These are phyloP conservation scores for Eidolon dupreanum DNA, from an alignment of 2,797 vertebrate species.

Conservation along the genomic window DNA sequence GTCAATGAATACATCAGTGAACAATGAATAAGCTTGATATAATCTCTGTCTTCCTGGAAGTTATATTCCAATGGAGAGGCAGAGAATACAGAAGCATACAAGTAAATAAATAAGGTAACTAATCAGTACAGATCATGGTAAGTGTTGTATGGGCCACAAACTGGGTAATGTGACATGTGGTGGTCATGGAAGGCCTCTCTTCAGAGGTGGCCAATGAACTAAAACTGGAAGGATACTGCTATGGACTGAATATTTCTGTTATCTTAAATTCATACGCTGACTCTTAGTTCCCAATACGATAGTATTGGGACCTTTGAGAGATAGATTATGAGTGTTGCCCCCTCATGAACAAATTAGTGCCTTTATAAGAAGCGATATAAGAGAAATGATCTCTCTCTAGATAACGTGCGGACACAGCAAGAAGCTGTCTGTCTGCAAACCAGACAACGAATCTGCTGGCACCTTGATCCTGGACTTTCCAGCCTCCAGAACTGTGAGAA, in stretches of 20 bases:
- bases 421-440: background rate
- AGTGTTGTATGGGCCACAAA: background rate
- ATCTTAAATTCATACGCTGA: background rate
- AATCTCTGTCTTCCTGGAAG: background rate
- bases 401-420: background rate
- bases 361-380: background rate
- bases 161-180: background rate
- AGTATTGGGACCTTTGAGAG: background rate
- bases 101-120: background rate
- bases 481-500: background rate
- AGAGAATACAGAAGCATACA: background rate
- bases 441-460: background rate
- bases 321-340: background rate
- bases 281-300: background rate
- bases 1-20: constrained; percentile 1
- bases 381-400: background rate
- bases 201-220: background rate
- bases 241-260: background rate
- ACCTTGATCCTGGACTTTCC: background rate
- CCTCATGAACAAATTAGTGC: background rate
- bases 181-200: background rate
- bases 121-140: background rate
- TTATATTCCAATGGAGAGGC: background rate
- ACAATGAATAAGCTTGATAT: background rate
- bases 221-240: background rate